A percentile compares a stretch with the other conserved stretches of the same genome.
phyloP scores from a whole-genome alignment of 1,140 invertebrate genomes.

The Lordiphosa collinella region DNA sequence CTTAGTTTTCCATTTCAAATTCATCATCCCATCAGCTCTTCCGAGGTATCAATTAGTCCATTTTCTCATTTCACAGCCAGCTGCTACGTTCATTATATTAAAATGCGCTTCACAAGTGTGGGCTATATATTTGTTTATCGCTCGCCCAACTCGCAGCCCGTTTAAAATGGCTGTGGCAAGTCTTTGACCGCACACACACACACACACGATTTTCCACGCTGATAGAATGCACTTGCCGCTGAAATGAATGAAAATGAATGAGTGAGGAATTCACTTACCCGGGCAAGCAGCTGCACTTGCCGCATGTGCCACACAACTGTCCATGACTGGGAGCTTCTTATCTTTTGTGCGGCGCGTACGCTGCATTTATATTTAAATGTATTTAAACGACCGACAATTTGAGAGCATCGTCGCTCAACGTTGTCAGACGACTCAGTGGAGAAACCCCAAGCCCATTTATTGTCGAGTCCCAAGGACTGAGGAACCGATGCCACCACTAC shows the following conservation, averaged over 20 bases:
- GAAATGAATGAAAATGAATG: conserved; percentile 65
- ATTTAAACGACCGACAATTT: conserved; percentile 78
- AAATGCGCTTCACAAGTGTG: conserved; percentile 64
- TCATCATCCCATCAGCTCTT: neutral
- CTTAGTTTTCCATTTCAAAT: no score
- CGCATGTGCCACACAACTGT: conserved; percentile 13
- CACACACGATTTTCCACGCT: conserved; percentile 38
- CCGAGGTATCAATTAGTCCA: conserved; percentile 30
- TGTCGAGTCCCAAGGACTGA: conserved; percentile 29
- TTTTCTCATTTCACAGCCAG: neutral
- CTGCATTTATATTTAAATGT: conserved; percentile 77
- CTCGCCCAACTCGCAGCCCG: conserved; percentile 39
- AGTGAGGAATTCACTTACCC: conserved; percentile 67
- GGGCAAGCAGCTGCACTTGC: conserved; percentile 12
- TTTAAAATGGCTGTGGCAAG: conserved; percentile 59
- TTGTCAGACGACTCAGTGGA: conserved; percentile 43
- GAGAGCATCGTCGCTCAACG: conserved; percentile 54
- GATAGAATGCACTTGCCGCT: conserved; percentile 45
- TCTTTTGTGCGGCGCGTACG: conserved; percentile 32
- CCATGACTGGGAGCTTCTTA: conserved; percentile 52
- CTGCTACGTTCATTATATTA: conserved; percentile 59
- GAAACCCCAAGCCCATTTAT: conserved; percentile 44
- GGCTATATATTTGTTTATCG: conserved; percentile 72
- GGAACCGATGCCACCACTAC: conserved; percentile 15
- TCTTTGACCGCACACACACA: conserved; percentile 24